A percentile compares a stretch with the other conserved stretches of the same genome.
These are phyloP conservation scores for Crotalus tigris DNA, from an alignment of 2,113 vertebrate species.

Conservation along the genomic window DNA sequence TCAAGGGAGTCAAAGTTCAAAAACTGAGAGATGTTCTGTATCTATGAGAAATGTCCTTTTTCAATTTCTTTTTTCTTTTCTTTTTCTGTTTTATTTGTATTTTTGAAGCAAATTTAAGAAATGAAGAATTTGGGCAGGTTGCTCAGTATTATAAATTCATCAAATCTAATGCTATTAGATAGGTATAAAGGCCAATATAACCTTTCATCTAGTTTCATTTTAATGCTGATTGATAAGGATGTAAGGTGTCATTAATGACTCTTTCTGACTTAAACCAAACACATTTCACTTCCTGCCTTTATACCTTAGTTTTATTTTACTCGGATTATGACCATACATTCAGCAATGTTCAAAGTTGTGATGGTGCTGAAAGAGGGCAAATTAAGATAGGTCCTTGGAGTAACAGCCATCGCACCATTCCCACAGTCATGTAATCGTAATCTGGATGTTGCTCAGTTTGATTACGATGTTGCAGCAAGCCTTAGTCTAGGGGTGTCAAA, in stretches of 20 bases:
- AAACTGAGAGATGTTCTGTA: background rate
- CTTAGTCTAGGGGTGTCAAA: background rate
- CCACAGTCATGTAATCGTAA: background rate
- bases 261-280: background rate
- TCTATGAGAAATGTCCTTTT: background rate
- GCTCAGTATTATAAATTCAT: constrained; percentile 9
- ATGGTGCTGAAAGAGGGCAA: background rate
- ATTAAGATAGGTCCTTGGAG: background rate
- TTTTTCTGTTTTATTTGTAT: background rate
- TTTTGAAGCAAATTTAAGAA: background rate
- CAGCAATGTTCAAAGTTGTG: background rate
- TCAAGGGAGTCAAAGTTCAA: background rate
- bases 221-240: background rate
- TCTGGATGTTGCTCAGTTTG: background rate
- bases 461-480: background rate
- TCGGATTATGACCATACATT: background rate
- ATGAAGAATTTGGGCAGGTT: background rate
- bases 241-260: background rate
- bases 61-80: background rate
- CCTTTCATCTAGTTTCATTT: background rate
- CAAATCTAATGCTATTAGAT: background rate
- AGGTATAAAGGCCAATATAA: background rate
- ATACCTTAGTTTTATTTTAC: background rate
- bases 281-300: background rate
- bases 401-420: background rate